Evolutionary conservation across 1,140 invertebrate genomes (phyloP), one percentile per base, ranked within the genome.

Genomic region (Euschistus heros): DNA sequence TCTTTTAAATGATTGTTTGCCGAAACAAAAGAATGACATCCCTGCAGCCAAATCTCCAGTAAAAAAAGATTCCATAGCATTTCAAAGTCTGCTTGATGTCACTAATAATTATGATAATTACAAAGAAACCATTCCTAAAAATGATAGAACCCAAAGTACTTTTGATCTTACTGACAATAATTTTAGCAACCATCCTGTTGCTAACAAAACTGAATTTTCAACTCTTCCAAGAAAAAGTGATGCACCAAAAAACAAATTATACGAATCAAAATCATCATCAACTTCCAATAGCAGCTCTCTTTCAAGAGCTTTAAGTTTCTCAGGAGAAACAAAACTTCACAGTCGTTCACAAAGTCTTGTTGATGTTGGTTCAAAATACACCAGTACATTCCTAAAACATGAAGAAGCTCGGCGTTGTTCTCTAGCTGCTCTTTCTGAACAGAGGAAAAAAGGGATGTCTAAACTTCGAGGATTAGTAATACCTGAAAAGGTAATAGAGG

Each of bases 381-480:
- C 3, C 33, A 54, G 65, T 33, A 52, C 42, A 20, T 27, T 15
- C 42, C 54, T 22, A 33, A 63, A 24, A 13, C 62, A 54, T 22
- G 69, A 70, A 44, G 69, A 70, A 26, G 64, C 65, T 63, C 77
- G 81, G 66, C 77, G 78, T 65, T 79, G 78, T 64, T 84, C 84
- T 66, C 73, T 83, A 68, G 83, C 81, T 73, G 80, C 83, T 66
- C 72, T 89, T 63, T 83, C 89, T 67, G 91, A 92, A 73, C 88
- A 91, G 73, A 78, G 89, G 54, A 81, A 85, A 69, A 85, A 86
- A 70, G 87, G 85, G 24, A 83, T 91, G 71, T 89, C 87, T 2
- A 93, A 93, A 76, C 74, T 94, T 26, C 79, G 89, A 71, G 90
- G 90, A 4, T 75, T 94, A 67, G 86, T 92, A 10, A 93, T 94